Conservation (phyloP, 2,888 invertebrate genomes). For the Molanna angustata region DNA sequence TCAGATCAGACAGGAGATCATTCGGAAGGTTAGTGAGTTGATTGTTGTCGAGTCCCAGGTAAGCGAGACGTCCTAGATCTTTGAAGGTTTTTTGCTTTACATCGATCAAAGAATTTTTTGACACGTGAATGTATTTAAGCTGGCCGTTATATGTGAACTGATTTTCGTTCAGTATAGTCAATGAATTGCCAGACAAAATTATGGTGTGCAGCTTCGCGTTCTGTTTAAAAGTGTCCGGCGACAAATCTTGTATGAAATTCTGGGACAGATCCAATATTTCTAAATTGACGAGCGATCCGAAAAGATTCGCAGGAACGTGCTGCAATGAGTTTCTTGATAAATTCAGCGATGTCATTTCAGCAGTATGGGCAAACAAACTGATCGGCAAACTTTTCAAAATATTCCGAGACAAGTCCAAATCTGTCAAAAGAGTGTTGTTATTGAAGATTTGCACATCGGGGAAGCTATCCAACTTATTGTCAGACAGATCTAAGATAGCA, state of each 20-base stretch:
- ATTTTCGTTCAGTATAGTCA: neutral
- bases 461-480: neutral
- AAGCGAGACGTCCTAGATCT: neutral
- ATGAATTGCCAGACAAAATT: slow-evolving; percentile 2
- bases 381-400: neutral
- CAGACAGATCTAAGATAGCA: neutral
- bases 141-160: neutral
- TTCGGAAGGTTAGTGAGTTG: neutral
- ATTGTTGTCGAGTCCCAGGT: slow-evolving; percentile 1
- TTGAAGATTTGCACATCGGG: neutral
- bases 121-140: neutral
- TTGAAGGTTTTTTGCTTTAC: neutral
- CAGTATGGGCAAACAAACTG: neutral
- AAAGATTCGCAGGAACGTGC: neutral
- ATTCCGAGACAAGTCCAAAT: neutral
- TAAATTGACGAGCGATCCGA: slow-evolving; percentile 1
- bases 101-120: neutral
- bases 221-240: neutral
- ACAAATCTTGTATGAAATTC: neutral
- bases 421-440: neutral
- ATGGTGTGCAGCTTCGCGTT: neutral
- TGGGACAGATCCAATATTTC: slow-evolving; percentile 1
- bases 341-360: neutral
- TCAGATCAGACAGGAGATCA: neutral
- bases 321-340: neutral